Percentiles rank a stretch among this genome's conserved stretches.
Evolutionary conservation across 2,888 invertebrate genomes (phyloP).

Genomic region (Hydrotaea cyrtoneurina): DNA sequence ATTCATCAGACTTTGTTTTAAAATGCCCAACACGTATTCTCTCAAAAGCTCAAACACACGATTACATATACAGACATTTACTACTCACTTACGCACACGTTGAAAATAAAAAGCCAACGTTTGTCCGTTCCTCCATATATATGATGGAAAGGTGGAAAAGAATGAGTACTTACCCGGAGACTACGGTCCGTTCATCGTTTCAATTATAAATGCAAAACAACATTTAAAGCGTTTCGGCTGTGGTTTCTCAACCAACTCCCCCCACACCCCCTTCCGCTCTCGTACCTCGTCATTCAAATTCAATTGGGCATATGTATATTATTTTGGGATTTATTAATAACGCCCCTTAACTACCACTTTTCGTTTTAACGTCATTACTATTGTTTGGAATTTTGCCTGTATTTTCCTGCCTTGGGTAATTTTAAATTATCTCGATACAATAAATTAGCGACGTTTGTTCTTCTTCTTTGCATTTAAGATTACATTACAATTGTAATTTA

Average conservation of each 20-base stretch:
- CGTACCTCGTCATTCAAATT: background rate
- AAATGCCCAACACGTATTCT: conserved; percentile 18
- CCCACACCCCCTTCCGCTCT: too few relatives aligned
- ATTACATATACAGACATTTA: background rate
- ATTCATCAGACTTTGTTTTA: conserved; percentile 4
- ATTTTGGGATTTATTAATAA: conserved; percentile 5
- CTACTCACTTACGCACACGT: conserved; percentile 18
- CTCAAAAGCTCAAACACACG: background rate
- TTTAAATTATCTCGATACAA: background rate
- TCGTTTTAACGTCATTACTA: background rate
- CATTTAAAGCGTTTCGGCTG: background rate
- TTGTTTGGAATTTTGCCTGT: background rate
- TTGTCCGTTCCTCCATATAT: background rate
- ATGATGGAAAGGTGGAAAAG: background rate
- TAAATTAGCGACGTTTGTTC: background rate
- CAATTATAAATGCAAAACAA: conserved; percentile 4
- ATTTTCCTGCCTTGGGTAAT: too few relatives aligned
- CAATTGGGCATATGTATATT: background rate
- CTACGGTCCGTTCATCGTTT: too few relatives aligned
- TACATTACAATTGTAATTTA: conserved; percentile 21
- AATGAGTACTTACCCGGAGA: background rate
- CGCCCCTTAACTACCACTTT: background rate
- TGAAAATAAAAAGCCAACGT: background rate
- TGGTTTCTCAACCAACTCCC: background rate
- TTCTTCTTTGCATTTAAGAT: conserved; percentile 4